Evolutionary conservation across 2,113 vertebrate species (phyloP).

Genomic region (Catharus bicknelli): DNA sequence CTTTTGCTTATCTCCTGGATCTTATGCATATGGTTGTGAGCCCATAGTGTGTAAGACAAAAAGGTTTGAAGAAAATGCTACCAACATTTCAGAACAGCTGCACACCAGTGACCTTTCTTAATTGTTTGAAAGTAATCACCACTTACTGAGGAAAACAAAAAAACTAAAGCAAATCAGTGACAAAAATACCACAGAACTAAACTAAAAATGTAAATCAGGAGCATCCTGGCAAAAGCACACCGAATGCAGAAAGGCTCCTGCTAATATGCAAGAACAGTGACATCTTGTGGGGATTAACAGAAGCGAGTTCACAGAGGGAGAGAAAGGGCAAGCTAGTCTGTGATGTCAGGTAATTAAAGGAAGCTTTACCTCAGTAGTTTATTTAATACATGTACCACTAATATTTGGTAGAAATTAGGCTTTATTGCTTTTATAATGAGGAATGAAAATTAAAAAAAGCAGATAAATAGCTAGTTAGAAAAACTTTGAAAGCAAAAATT

Average conservation of each 20-base stretch:
- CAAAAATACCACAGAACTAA: not conserved
- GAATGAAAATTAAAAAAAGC: conserved; percentile 19
- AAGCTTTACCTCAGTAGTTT: conserved; percentile 2
- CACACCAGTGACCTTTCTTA: not conserved
- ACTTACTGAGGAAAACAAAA: not conserved
- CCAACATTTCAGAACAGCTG: not conserved
- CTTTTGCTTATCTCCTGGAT: not conserved
- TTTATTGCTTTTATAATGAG: conserved; percentile 76
- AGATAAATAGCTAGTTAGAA: conserved; percentile 33
- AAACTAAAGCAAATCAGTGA: not conserved
- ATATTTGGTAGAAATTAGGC: conserved; percentile 68
- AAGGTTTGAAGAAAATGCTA: not conserved
- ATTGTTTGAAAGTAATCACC: not conserved
- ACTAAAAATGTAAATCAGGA: not conserved
- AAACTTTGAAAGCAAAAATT: conserved; percentile 17
- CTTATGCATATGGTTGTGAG: not conserved
- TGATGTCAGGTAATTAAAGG: not conserved
- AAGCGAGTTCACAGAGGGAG: not conserved
- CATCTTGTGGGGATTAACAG: conserved; percentile 59
- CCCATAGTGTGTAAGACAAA: not conserved
- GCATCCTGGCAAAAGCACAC: not conserved
- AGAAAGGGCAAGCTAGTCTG: not conserved
- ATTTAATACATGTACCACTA: conserved; percentile 52
- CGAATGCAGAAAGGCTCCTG: not conserved
- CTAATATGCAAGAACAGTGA: not conserved